Evolutionary conservation across 2,113 vertebrate species (phyloP), one percentile per base, ranked within the genome.

Genomic region (Caretta caretta): DNA sequence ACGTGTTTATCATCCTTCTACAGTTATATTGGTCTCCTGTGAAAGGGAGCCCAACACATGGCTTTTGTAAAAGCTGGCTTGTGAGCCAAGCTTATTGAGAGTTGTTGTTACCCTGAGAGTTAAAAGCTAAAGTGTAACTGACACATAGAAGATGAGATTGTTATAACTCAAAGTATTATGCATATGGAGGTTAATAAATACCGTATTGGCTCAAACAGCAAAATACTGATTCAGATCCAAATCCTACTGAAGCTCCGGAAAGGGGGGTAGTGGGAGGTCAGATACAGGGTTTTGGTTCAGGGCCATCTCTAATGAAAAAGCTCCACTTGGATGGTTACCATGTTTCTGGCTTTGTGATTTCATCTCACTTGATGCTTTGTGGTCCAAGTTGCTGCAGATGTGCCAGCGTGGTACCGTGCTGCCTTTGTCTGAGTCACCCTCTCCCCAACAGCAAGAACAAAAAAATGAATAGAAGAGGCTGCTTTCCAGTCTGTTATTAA

Each of bases 401-500:
- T 93, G 84, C 79, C 79, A 82, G 78, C 46, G 1, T 59, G 87
- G 89, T 35, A 54, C 81, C 38, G 3, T 76, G n/a, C n/a, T 76
- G 75, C 42, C 24, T 76, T 76, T 76, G n/a, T 76, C 42, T 6
- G 24, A 78, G 24, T 78, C 42, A 27, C 75, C 14, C 10, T 27
- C 69, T 96, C 31, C 83, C 83, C 76, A 24, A 62, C 84, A 87
- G 82, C 35, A 38, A 72, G 19, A 20, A 72, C n/a, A 54, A 83
- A 83, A 29, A 79, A 22, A 20, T 27, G 62, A 86, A 88, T 92
- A 93, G 82, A 96, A 88, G 79, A 46, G 10, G 72, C 90, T 48
- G 49, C 27, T 96, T 94, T 75, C 42, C 69, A 16, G 46, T 88
- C 72, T 84, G 49, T 53, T 86, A 80, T 42, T 93, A 94, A 93